Evolutionary conservation across 2,888 invertebrate genomes (phyloP).

Genomic region (Diarsia dahlii): DNA sequence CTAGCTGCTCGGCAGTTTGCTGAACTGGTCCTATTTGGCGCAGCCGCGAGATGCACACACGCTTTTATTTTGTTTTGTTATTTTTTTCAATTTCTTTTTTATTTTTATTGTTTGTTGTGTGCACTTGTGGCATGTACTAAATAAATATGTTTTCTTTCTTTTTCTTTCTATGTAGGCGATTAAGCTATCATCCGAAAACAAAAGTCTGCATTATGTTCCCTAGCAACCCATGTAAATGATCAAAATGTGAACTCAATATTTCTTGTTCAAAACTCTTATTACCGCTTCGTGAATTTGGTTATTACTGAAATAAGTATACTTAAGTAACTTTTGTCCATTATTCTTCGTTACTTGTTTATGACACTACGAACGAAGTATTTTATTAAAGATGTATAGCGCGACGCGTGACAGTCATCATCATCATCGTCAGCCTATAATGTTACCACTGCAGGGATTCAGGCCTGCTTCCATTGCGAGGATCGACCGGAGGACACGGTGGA

Average conservation of each 20-base stretch:
- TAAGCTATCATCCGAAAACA: neutral
- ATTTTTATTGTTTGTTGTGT: too few species aligned
- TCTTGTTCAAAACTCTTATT: constrained; percentile 3
- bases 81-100: too few species aligned
- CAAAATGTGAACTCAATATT: neutral
- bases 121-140: too few species aligned
- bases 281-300: neutral
- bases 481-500: too few species aligned
- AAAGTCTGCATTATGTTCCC: neutral
- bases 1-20: too few species aligned
- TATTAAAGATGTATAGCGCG: neutral
- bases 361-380: neutral
- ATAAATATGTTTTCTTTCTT: too few species aligned
- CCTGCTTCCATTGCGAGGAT: too few species aligned
- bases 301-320: neutral
- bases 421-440: neutral
- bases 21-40: too few species aligned
- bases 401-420: neutral
- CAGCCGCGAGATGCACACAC: too few species aligned
- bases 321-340: neutral
- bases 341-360: neutral
- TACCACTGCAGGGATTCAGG: too few species aligned
- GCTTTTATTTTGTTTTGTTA: too few species aligned
- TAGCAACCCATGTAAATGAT: neutral
- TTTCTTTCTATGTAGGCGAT: too few species aligned